These are phyloP conservation scores for Odocoileus virginianus DNA, from an alignment of 2,113 vertebrate species.

Conservation along the genomic window DNA sequence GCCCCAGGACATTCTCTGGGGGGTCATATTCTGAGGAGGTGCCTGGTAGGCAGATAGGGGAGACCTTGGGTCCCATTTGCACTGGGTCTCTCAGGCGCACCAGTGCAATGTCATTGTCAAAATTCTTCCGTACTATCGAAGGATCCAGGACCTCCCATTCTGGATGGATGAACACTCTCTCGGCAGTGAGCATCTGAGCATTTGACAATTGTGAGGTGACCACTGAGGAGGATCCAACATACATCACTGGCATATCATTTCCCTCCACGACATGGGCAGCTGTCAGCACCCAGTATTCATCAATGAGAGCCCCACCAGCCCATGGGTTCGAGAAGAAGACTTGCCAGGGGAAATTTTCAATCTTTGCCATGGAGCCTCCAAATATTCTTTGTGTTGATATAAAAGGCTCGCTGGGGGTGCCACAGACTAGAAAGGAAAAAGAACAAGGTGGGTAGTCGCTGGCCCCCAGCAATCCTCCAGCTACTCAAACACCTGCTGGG, in stretches of 20 bases:
- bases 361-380: conserved; percentile 68
- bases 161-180: conserved; percentile 78
- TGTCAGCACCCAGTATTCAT: conserved; percentile 85
- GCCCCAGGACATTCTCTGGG: conserved; percentile 54
- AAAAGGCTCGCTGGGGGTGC: conserved; percentile 68
- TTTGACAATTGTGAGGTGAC: fast-evolving
- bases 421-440: conserved; percentile 78
- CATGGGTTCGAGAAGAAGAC: conserved; percentile 70
- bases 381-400: conserved; percentile 67
- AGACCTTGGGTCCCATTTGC: conserved; percentile 76
- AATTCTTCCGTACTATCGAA: conserved; percentile 27
- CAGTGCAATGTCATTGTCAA: conserved; percentile 83
- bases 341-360: conserved; percentile 83
- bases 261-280: conserved; percentile 80
- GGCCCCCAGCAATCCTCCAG: not conserved
- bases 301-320: conserved; percentile 80
- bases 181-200: conserved; percentile 37
- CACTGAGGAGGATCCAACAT: conserved; percentile 66
- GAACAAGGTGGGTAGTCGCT: not conserved
- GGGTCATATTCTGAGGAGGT: conserved; percentile 53
- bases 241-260: conserved; percentile 55
- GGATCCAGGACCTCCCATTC: conserved; percentile 8
- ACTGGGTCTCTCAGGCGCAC: conserved; percentile 75
- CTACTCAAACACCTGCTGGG: not conserved
- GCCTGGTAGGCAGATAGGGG: conserved; percentile 81